Base-by-base conservation (phyloP, 1,140 invertebrate genomes). In the Drosophila truncata region DNA sequence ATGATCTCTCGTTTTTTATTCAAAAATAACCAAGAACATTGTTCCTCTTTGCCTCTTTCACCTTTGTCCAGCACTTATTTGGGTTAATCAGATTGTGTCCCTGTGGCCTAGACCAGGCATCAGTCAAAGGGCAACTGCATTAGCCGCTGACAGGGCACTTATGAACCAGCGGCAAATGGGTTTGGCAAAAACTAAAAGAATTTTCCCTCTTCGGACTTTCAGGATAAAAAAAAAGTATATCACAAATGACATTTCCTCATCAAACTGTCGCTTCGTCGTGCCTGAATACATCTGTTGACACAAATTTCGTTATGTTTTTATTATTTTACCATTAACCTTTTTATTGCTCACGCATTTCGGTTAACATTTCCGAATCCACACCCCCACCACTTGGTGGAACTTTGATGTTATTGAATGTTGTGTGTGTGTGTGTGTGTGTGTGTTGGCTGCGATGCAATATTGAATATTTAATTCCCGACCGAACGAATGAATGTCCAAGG, bases 261-360 rank as follows among this genome's bases (percentile, higher is more conserved):
- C 63, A 69, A 78, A 76, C 57, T 77, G 63, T 77, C 75, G 64
- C 42, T 74, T 37, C 41, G 62, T 20, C 47, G 41, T 59, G 33
- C 50, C 47, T 39, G 50, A 42, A 33, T 25, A 39, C 33, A 47
- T 47, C 25, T 14, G 54, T 37, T 54, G 35, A 47, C 50, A 70
- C 64, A 78, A 70, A 78, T 71, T 78, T 44, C 52, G 75, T 78
- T 71, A 69, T 66, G 44, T 78, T 78, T 83, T 78, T 83, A 62
- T 66, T 79, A 79, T 79, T 71, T 70, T 67, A 77, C 71, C 85
- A 90, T 88, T 90, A 90, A 90, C 85, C 78, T 88, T 90, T 88
- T 90, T 90, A 90, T 90, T 72, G 66, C 42, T 63, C 41, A 49
- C 58, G 60, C 74, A 85, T 78, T 78, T 70, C 37, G 52, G 7